These are phyloP conservation scores for Heliconius eleuchia DNA, from an alignment of 1,140 invertebrate genomes.

Conservation along the genomic window DNA sequence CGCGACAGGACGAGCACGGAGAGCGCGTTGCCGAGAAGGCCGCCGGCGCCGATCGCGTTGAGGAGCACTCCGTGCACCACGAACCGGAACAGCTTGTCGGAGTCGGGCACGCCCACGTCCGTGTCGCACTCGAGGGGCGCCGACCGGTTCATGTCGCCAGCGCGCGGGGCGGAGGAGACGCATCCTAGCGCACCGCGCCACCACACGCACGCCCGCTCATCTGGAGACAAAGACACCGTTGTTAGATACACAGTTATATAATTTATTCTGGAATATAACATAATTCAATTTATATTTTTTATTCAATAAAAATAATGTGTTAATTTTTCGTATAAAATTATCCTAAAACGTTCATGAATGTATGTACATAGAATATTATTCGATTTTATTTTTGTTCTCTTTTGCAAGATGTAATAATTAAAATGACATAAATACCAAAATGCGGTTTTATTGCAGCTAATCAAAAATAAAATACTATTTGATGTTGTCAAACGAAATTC, in stretches of 20 bases:
- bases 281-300: too few relatives aligned
- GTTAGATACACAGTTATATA: neutral
- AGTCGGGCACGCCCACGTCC: conserved; percentile 68
- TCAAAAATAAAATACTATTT: neutral
- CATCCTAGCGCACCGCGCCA: conserved; percentile 36
- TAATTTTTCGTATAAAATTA: neutral
- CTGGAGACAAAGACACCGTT: conserved; percentile 27
- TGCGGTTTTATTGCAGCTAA: neutral
- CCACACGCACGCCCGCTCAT: conserved; percentile 28
- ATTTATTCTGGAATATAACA: too few relatives aligned
- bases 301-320: too few relatives aligned
- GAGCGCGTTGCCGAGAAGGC: conserved; percentile 94
- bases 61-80: conserved; percentile 92
- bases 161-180: conserved; percentile 23
- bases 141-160: conserved; percentile 56
- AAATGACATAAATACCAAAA: neutral
- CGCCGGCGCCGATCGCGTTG: conserved; percentile 90
- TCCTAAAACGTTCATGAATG: too few relatives aligned
- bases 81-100: conserved; percentile 86
- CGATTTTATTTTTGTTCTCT: too few relatives aligned
- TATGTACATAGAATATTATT: too few relatives aligned
- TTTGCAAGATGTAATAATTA: neutral
- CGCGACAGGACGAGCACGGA: conserved; percentile 94
- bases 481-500: conserved; percentile 5
- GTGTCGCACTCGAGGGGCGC: conserved; percentile 68